Evolutionary conservation across 2,113 vertebrate species (phyloP).

Genomic region (Semicossyphus pulcher): DNA sequence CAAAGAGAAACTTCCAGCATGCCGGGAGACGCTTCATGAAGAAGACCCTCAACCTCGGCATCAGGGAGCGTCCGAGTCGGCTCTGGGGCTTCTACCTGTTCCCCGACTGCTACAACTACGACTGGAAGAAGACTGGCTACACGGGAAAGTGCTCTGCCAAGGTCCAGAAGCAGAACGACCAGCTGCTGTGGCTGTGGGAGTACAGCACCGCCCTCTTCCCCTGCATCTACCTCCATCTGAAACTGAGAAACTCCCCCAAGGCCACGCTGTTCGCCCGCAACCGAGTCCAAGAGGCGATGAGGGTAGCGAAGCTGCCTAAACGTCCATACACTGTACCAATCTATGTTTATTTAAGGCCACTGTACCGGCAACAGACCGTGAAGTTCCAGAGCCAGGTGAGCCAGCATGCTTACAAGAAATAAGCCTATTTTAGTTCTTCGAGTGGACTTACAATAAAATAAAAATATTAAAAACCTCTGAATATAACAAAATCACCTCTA

Average conservation of each 20-base stretch:
- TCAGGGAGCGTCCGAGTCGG: conserved; percentile 82
- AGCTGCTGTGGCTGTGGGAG: conserved; percentile 93
- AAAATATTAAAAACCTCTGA: not conserved
- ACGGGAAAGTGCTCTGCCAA: conserved; percentile 88
- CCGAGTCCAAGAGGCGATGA: conserved; percentile 91
- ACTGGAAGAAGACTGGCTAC: conserved; percentile 85
- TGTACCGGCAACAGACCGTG: conserved; percentile 81
- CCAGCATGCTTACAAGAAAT: not conserved
- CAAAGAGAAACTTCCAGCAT: conserved; percentile 73
- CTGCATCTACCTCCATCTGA: conserved; percentile 88
- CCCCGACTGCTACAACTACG: conserved; percentile 93
- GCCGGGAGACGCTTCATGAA: conserved; percentile 76
- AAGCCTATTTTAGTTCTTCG: too few relatives aligned
- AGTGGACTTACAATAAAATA: too few relatives aligned
- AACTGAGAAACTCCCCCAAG: conserved; percentile 81
- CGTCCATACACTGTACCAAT: conserved; percentile 76
- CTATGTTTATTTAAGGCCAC: conserved; percentile 87
- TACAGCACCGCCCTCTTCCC: conserved; percentile 92
- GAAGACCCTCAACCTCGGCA: conserved; percentile 73
- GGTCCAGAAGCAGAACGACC: conserved; percentile 86
- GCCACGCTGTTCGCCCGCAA: conserved; percentile 89
- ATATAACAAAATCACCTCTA: too few relatives aligned
- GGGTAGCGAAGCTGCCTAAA: conserved; percentile 84
- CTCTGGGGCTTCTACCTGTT: conserved; percentile 96
- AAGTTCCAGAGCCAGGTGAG: conserved; percentile 72